Evolutionary conservation across 92 coral and sea anemone species (phyloP).

Genomic region (Micromussa lordhowensis): DNA sequence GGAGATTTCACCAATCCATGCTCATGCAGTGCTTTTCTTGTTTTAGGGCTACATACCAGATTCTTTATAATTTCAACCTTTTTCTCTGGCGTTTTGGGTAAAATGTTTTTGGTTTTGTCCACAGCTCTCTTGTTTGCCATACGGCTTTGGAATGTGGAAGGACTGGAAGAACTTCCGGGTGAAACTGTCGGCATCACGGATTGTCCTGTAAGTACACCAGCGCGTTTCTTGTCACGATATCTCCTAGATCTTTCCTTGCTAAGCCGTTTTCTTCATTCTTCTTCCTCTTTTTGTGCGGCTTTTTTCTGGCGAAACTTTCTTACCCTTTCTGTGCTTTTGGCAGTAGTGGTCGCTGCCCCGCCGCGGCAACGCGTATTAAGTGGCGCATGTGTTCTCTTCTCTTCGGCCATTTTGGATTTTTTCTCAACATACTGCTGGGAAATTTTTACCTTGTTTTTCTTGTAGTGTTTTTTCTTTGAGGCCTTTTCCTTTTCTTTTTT

Average conservation of each 20-base stretch:
- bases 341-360: neutral
- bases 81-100: conserved; percentile 3
- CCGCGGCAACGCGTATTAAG: neutral
- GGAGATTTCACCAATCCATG: conserved; percentile 55
- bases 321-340: conserved; percentile 10
- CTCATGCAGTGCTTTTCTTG: conserved; percentile 38
- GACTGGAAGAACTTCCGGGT: neutral
- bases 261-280: conserved; percentile 6
- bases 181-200: conserved; percentile 26
- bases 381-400: conserved; percentile 3
- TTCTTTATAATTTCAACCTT: conserved; percentile 26
- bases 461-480: neutral
- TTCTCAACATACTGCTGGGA: conserved; percentile 4
- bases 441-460: conserved; percentile 16
- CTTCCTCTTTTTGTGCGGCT: conserved; percentile 19
- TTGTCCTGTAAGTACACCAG: conserved; percentile 8
- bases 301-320: conserved; percentile 25
- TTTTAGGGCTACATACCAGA: conserved; percentile 43
- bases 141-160: conserved; percentile 23
- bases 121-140: conserved; percentile 48
- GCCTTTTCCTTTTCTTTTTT: conserved; percentile 41
- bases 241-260: conserved; percentile 24
- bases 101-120: conserved; percentile 19
- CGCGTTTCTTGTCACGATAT: conserved; percentile 28
- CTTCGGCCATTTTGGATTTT: conserved; percentile 14